Conservation (phyloP, 2,113 vertebrate genomes). For the Galbula dea region DNA sequence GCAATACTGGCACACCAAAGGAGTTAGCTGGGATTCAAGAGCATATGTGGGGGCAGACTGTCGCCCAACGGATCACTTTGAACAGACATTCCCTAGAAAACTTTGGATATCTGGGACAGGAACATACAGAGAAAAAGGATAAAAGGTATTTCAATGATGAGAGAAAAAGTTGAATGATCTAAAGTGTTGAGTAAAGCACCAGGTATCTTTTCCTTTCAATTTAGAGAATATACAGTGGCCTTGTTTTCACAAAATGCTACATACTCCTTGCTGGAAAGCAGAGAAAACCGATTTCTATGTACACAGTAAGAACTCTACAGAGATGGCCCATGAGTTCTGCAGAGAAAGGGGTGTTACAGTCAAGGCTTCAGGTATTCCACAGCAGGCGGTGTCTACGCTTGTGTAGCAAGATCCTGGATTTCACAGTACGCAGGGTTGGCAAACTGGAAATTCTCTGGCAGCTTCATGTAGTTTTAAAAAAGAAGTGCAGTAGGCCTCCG, state of each 20-base stretch:
- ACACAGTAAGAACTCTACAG: slow-evolving; percentile 35
- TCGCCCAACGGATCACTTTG: neutral
- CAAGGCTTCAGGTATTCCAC: slow-evolving; percentile 67
- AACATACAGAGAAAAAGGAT: neutral
- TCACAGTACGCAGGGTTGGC: slow-evolving; percentile 63
- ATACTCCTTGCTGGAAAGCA: slow-evolving; percentile 41
- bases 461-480: slow-evolving; percentile 67
- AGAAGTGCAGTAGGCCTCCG: slow-evolving; percentile 61
- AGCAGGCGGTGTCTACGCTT: slow-evolving; percentile 54
- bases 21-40: neutral
- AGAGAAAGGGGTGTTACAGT: slow-evolving; percentile 40
- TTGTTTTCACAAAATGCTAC: slow-evolving; percentile 16
- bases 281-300: slow-evolving; percentile 34
- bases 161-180: slow-evolving; percentile 1
- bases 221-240: slow-evolving; percentile 21
- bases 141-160: slow-evolving; percentile 9
- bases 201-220: neutral
- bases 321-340: neutral
- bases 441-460: slow-evolving; percentile 69
- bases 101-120: neutral
- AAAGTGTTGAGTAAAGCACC: slow-evolving; percentile 30
- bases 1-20: neutral
- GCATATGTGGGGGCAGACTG: neutral
- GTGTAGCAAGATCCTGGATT: slow-evolving; percentile 63
- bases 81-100: slow-evolving; percentile 2